Percentiles rank a stretch among this genome's conserved stretches.
These are phyloP conservation scores for Pteronotus mesoamericanus DNA, from an alignment of 2,797 vertebrate genomes.

Conservation along the genomic window DNA sequence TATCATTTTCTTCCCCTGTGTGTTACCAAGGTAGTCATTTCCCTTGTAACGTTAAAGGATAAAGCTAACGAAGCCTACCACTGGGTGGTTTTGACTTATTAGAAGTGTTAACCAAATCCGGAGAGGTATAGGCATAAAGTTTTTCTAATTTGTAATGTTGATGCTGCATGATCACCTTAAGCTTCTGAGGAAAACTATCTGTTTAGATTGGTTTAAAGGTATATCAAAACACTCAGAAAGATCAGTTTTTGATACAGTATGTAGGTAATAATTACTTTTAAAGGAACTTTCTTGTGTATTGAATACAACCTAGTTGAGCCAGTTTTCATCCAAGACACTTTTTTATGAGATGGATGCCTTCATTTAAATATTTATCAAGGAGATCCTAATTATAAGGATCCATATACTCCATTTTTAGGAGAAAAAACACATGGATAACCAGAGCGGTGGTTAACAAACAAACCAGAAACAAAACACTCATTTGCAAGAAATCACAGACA, in stretches of 20 bases:
- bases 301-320: not conserved
- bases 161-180: not conserved
- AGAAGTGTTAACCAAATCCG: not conserved
- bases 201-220: not conserved
- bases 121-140: not conserved
- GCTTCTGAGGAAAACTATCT: not conserved
- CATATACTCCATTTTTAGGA: not conserved
- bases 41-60: not conserved
- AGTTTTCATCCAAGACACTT: not conserved
- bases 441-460: not conserved
- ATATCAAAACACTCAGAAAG: not conserved
- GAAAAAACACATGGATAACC: not conserved
- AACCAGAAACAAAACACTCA: not conserved
- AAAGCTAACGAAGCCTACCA: not conserved
- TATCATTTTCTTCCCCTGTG: not conserved
- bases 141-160: not conserved
- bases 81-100: not conserved
- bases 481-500: constrained; percentile 23
- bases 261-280: not conserved
- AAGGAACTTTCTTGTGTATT: not conserved
- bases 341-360: not conserved
- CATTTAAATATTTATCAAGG: constrained; percentile 23
- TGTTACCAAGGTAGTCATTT: not conserved
- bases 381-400: not conserved
- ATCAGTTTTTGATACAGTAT: not conserved